Evolutionary conservation across 2,888 invertebrate genomes (phyloP).

Genomic region (Cephus pygmeus): DNA sequence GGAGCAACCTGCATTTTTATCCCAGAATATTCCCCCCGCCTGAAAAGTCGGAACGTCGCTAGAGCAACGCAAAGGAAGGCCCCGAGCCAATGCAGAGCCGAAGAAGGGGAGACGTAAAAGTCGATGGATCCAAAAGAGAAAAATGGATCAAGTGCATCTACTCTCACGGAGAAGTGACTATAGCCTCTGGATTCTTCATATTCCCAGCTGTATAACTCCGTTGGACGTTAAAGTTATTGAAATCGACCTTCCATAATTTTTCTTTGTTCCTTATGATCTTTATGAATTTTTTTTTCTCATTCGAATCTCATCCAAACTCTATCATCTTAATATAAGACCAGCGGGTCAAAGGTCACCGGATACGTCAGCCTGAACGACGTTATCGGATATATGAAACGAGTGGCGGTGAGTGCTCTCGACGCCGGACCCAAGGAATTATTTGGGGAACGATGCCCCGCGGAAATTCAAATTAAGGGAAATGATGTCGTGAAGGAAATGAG

Average conservation of each 20-base stretch:
- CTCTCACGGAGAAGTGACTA: background rate
- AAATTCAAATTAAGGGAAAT: slow-evolving; percentile 54
- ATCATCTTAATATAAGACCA: no score
- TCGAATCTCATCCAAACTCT: background rate
- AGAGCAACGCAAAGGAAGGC: background rate
- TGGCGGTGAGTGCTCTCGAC: background rate
- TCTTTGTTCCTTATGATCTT: background rate
- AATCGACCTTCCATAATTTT: background rate
- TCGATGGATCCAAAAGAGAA: background rate
- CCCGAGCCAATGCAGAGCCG: background rate
- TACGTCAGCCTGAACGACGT: background rate
- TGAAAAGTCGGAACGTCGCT: background rate
- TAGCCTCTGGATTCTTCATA: background rate
- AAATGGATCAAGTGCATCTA: background rate
- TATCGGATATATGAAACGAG: background rate
- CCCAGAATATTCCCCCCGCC: background rate
- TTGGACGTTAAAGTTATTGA: background rate
- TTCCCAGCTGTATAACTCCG: background rate
- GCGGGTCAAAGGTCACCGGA: background rate
- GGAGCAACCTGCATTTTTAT: slow-evolving; percentile 25
- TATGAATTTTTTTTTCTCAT: background rate
- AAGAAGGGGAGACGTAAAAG: background rate
- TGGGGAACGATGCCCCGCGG: slow-evolving; percentile 50
- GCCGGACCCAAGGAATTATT: slow-evolving; percentile 41
- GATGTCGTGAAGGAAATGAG: slow-evolving; percentile 42